Evolutionary conservation across 2,888 invertebrate genomes (phyloP), one percentile per base, ranked within the genome.

Genomic region (Eurois occulta): DNA sequence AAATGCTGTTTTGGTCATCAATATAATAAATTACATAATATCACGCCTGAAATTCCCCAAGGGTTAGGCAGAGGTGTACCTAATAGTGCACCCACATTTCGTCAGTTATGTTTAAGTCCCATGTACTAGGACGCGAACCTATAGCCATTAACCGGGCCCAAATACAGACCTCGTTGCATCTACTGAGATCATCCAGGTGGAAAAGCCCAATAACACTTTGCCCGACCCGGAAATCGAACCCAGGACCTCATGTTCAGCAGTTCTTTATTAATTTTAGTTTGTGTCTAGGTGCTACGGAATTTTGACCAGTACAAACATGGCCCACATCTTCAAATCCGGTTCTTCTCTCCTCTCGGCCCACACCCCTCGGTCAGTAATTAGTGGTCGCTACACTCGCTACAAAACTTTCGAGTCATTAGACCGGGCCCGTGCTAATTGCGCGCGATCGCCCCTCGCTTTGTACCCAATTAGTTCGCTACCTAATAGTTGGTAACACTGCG

Each of bases 341-440:
- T 13, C 38, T 46, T 41, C 68, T 75, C 11, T 24, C 10, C 3
- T 11, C n/a, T 68, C 13, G 10, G 10, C 28, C 79, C 78, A 69
- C 2, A 48, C 24, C 32, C 80, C 66, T 69, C 85, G 89, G 88
- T 91, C 89, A 92, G 92, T 93, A 94, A 94, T 94, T 93, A 93
- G 91, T 89, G 91, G 91, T 87, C 89, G 87, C 91, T 90, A 90
- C 93, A 90, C 90, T 87, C 89, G 87, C 91, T 90, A 90, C 93
- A 90, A 91, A 93, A 93, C 92, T 94, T 94, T 93, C 93, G 88
- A 90, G 91, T 92, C 95, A 95, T 96, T 96, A 95, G 94, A 91
- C 88, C 86, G 72, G 77, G 72, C 71, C 77, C 78, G 86, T 83
- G 78, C 94, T 95, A 96, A 96, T 95, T 95, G 95, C 94, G 70